These are phyloP conservation scores for Proctacanthus coquilletti DNA, from an alignment of 1,140 invertebrate species.

Conservation along the genomic window DNA sequence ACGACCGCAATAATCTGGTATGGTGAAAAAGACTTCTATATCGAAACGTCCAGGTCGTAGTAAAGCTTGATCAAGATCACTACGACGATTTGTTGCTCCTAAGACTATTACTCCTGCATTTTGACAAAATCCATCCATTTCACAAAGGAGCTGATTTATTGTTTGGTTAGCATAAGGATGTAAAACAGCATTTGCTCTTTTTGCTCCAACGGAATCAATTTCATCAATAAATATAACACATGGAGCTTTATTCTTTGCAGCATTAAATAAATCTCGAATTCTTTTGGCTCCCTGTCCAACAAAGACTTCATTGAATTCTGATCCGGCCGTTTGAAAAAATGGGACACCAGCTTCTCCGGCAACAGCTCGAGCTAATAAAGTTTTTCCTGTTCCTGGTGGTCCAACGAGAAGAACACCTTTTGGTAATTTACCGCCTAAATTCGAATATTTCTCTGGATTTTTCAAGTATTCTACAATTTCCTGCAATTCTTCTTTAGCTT, in stretches of 20 bases:
- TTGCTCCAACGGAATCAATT: conserved; percentile 99
- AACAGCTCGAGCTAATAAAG: conserved; percentile 90
- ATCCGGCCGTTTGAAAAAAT: conserved; percentile 97
- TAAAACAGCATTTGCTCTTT: conserved; percentile 84
- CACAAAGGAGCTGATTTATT: conserved; percentile 97
- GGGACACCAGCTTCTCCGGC: conserved; percentile 99
- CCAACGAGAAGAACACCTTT: conserved; percentile 98
- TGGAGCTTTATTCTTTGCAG: conserved; percentile 98
- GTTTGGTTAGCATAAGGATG: conserved; percentile 98
- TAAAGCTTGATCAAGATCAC: conserved; percentile 95
- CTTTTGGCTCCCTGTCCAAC: conserved; percentile 99
- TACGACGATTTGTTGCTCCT: conserved; percentile 99
- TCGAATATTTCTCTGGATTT: conserved; percentile 83
- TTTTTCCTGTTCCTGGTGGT: conserved; percentile 80
- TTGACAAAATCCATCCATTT: conserved; percentile 98
- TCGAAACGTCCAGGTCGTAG: conserved; percentile 96
- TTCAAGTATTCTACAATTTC: conserved; percentile 91
- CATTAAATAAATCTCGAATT: conserved; percentile 98
- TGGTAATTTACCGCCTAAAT: conserved; percentile 83
- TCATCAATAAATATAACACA: conserved; percentile 99
- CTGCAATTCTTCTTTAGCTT: conserved; percentile 86
- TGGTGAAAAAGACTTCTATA: conserved; percentile 68
- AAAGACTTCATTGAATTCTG: conserved; percentile 98
- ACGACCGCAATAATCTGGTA: conserved; percentile 73
- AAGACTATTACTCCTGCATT: conserved; percentile 99